Conservation (phyloP, 1,140 invertebrate genomes). For the Drosophila paulistorum region DNA sequence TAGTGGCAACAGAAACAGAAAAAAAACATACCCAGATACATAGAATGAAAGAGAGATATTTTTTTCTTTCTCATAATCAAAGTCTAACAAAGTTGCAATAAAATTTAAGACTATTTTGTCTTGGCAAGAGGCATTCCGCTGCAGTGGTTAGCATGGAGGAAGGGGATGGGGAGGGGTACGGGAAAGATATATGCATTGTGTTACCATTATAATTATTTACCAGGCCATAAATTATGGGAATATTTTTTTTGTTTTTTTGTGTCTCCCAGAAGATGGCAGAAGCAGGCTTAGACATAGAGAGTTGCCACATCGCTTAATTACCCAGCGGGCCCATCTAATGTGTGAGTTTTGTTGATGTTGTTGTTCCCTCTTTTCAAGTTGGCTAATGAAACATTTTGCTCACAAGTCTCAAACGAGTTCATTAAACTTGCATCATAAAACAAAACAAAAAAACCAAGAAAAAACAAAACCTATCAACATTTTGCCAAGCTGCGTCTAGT, state of each 20-base stretch:
- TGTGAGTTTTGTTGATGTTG: slow-evolving; percentile 34
- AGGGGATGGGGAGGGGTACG: background rate
- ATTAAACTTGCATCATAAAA: slow-evolving; percentile 63
- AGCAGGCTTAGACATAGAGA: slow-evolving; percentile 18
- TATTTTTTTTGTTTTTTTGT: background rate
- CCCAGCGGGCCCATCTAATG: slow-evolving; percentile 62
- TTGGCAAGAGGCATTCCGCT: background rate
- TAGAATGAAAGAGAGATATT: slow-evolving; percentile 1
- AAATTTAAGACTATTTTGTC: slow-evolving; percentile 77
- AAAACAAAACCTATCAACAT: slow-evolving; percentile 26
- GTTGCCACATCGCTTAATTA: slow-evolving; percentile 79
- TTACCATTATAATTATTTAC: slow-evolving; percentile 78
- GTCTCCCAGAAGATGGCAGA: slow-evolving; percentile 17
- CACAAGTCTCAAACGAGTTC: slow-evolving; percentile 58
- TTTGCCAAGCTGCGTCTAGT: slow-evolving; percentile 10
- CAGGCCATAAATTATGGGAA: slow-evolving; percentile 75
- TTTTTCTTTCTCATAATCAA: slow-evolving; percentile 73
- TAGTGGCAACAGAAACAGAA: slow-evolving; percentile 16
- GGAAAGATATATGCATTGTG: slow-evolving; percentile 51
- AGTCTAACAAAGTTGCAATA: slow-evolving; percentile 71
- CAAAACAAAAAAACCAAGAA: slow-evolving; percentile 28
- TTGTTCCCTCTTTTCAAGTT: slow-evolving; percentile 3
- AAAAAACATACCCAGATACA: background rate
- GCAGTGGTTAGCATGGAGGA: background rate
- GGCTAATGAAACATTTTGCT: slow-evolving; percentile 68